Base-by-base conservation (phyloP, 1,140 invertebrate species). In the Lysiphlebus fabarum region DNA sequence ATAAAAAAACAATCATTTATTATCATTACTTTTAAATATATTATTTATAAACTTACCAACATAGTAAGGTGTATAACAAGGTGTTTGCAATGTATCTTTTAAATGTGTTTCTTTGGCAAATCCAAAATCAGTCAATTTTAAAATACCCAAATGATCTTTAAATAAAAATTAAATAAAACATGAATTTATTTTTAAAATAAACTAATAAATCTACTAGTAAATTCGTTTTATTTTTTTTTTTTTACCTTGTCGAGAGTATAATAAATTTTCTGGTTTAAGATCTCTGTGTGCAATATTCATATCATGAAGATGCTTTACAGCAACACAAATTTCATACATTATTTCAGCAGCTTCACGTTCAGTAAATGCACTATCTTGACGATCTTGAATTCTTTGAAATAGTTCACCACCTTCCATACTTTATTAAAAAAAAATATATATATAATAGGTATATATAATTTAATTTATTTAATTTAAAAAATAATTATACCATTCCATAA, bases 41-140 rank as follows among this genome's bases (percentile, higher is more conserved):
- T 9, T 11, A 10, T 40, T 11, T 0, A 54, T 63, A 38, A 79
- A 26, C 85, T 82, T 78, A 89, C 88, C 93, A 69, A 97, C 96
- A 83, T 99, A 99, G 74, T 98, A 98, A 4, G 96, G 96, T 9
- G 96, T 99, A 72, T 98, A 99, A 77, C 96, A 99, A 4, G 96
- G 96, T 1, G 96, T 99, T 78, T 96, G 93, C 60, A 99, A 79
- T 0, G 91, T 89, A 62, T 92, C 90, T 61, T 90, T 87, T n/a
- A 85, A 83, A 59, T 88, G 81, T 0, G 90, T 95, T 80, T 97
- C 93, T 79, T 99, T 99, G n/a, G 97, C 97, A 84, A 99, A 99
- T n/a, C 97, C 97, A 82, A 99, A 99, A 80, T 99, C 97, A 41
- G 96, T 99, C 63, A 99, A 81, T 81, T 99, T 99, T 43, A 99